These are phyloP conservation scores for Homalodisca vitripennis DNA, from an alignment of 1,140 invertebrate genomes.

Conservation along the genomic window DNA sequence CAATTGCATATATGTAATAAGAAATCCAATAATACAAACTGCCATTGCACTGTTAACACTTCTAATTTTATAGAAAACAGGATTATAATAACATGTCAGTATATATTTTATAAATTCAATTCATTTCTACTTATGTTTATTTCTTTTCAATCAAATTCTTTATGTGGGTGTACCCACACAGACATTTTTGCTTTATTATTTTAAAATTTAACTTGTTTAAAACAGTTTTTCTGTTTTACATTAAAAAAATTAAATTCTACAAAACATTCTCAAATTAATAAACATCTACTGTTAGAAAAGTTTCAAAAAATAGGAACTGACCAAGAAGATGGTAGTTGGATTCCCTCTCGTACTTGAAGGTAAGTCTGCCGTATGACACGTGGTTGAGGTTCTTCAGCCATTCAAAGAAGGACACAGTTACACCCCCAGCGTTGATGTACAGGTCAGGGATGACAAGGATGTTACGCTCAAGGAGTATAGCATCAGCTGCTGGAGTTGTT, in stretches of 20 bases:
- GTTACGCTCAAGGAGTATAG: slow-evolving; percentile 92
- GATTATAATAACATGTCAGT: neutral
- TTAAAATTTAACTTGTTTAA: neutral
- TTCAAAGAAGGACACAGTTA: slow-evolving; percentile 99
- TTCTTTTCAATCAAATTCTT: no score
- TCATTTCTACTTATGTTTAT: no score
- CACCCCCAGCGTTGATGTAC: slow-evolving; percentile 61
- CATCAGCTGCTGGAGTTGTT: slow-evolving; percentile 96
- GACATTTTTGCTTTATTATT: neutral
- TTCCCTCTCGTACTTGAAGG: slow-evolving; percentile 99
- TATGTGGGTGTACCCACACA: no score
- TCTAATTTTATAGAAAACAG: no score
- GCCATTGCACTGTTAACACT: no score
- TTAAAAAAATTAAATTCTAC: neutral
- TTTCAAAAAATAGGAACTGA: slow-evolving; percentile 57
- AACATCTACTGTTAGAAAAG: neutral
- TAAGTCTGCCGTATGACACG: slow-evolving; percentile 96
- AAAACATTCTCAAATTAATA: neutral
- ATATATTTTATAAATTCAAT: slow-evolving; percentile 6
- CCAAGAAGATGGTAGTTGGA: slow-evolving; percentile 96
- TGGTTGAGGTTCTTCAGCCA: slow-evolving; percentile 99
- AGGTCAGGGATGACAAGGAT: slow-evolving; percentile 95
- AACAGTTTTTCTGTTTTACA: neutral
- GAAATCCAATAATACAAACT: neutral
- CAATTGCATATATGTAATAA: neutral